Conservation (phyloP, 2,797 vertebrate species). For the Microctenopoma lineatum region DNA sequence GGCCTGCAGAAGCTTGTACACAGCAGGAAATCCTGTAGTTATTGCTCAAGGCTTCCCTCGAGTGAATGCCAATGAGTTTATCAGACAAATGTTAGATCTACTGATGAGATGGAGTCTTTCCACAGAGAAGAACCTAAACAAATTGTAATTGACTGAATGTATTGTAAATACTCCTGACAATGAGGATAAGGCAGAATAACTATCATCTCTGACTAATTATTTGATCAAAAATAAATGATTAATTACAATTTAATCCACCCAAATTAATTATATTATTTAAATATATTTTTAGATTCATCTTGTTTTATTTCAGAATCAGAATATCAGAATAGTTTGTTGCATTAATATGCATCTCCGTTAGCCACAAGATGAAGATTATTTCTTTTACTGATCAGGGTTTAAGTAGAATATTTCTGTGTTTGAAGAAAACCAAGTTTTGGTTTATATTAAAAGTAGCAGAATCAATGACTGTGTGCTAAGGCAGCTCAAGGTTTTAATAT, state of each 20-base stretch:
- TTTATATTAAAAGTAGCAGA: neutral
- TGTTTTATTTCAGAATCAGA: neutral
- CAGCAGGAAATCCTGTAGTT: conserved; percentile 64
- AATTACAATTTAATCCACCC: neutral
- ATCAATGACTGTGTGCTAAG: conserved; percentile 1
- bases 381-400: neutral
- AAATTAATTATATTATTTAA: neutral
- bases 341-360: neutral
- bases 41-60: conserved; percentile 73
- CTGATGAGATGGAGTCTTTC: conserved; percentile 61
- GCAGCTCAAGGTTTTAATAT: conserved; percentile 6
- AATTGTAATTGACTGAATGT: neutral
- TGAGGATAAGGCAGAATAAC: neutral
- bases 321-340: neutral
- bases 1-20: conserved; percentile 58
- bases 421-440: neutral
- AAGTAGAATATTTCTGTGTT: neutral
- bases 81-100: conserved; percentile 70
- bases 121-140: conserved; percentile 38
- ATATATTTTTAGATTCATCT: neutral
- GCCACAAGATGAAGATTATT: conserved; percentile 3
- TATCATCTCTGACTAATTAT: conserved; percentile 14
- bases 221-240: conserved; percentile 2
- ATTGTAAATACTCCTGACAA: conserved; percentile 20
- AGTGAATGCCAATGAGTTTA: conserved; percentile 75